Conservation (phyloP, 1,140 invertebrate species). For the Mizuhopecten yessoensis region DNA sequence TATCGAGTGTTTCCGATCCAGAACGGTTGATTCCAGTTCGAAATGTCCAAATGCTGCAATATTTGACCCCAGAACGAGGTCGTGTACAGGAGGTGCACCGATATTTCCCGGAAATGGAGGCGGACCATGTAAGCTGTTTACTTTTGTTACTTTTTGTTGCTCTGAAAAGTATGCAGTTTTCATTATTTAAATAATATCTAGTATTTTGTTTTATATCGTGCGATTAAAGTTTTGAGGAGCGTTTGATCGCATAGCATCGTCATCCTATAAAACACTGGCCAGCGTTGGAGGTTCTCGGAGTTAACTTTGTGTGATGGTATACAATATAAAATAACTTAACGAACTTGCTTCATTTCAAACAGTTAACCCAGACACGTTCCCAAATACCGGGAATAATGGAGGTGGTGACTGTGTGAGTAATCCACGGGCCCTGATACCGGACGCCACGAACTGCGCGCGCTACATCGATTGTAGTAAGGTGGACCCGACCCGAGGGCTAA, state of each 20-base stretch:
- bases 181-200: no score
- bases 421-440: conserved; percentile 56
- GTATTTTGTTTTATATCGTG: no score
- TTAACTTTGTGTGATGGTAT: no score
- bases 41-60: conserved; percentile 66
- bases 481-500: conserved; percentile 58
- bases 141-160: no score
- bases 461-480: conserved; percentile 73
- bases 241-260: no score
- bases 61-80: conserved; percentile 65
- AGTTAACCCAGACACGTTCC: background rate
- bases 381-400: background rate
- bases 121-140: background rate
- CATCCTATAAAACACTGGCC: no score
- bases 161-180: no score
- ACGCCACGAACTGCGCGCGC: conserved; percentile 73
- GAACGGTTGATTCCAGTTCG: conserved; percentile 64
- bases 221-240: no score
- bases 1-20: conserved; percentile 67
- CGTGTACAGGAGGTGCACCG: conserved; percentile 38
- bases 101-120: background rate
- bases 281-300: no score
- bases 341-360: no score
- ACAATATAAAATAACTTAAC: no score
- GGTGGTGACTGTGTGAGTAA: background rate